Evolutionary conservation across 1,140 invertebrate species (phyloP), one percentile per base, ranked within the genome.

Genomic region (Dendrolimus punctatus): DNA sequence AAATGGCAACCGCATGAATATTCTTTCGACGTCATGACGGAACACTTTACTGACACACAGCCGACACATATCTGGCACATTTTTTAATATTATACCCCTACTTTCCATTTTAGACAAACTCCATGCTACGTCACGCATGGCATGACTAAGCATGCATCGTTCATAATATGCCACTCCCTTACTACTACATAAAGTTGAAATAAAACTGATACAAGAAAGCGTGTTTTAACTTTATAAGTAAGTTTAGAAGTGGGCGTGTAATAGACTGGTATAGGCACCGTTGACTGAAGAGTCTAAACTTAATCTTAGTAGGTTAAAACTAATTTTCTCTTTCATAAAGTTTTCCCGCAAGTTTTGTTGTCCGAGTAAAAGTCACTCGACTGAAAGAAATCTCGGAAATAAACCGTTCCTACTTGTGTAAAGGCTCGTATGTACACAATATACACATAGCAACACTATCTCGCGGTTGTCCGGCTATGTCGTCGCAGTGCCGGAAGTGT

Each of bases 401-500:
- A 45, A 55, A 57, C 52, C 23, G 23, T 23, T 23, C 23, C 23
- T 57, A 64, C 58, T 61, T 65, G 60, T 68, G 68, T 73, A 67
- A 67, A 59, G 57, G 40, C 40, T 49, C 40, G 58, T 61, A 55
- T 46, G 54, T 55, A 66, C 53, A 58, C 45, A 59, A 55, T 45
- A 54, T 57, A 66, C 57, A 62, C 51, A 61, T 58, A 59, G 55
- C 55, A 40, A 53, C 53, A 62, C 53, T 74, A 72, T 74, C 68
- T 60, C 45, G 44, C 50, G 53, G 55, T 53, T 62, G 66, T 71
- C 71, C 66, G 68, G 59, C 57, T 44, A 44, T 59, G 59, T 53
- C 68, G 71, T 76, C 73, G 73, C 74, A 71, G 60, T 64, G 61
- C 64, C 74, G 71, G 74, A 77, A 73, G 54, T 54, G 45, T 62